These are phyloP conservation scores for Drosophila mimica DNA, from an alignment of 2,888 invertebrate species.

Conservation along the genomic window DNA sequence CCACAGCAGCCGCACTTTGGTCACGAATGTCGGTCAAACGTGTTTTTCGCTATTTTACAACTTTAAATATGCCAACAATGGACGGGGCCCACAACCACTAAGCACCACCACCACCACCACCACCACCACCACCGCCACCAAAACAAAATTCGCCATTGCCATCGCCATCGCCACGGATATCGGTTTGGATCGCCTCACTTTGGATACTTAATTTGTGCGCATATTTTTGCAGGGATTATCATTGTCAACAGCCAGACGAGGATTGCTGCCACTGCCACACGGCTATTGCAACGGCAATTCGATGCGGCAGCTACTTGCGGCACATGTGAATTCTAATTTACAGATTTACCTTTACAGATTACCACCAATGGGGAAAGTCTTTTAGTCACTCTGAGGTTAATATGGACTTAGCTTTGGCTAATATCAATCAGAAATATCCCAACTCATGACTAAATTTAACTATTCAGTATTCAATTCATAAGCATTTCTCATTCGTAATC, in stretches of 20 bases:
- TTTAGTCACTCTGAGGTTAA: conserved; percentile 38
- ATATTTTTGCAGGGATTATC: conserved; percentile 79
- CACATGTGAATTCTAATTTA: conserved; percentile 60
- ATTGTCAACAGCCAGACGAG: conserved; percentile 46
- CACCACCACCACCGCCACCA: conserved; percentile 20
- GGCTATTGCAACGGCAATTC: conserved; percentile 40
- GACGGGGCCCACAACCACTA: conserved; percentile 29
- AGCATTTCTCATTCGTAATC: background rate
- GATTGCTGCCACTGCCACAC: conserved; percentile 9
- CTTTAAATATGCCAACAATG: conserved; percentile 81
- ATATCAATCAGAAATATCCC: conserved; percentile 16
- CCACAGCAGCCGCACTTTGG: conserved; percentile 64
- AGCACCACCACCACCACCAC: conserved; percentile 16
- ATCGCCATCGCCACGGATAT: conserved; percentile 9
- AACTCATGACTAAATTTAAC: conserved; percentile 2
- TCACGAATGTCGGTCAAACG: conserved; percentile 80
- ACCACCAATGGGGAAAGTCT: conserved; percentile 44
- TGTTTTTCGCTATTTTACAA: conserved; percentile 80
- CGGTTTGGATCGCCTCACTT: conserved; percentile 47
- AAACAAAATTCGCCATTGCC: conserved; percentile 15
- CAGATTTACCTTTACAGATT: conserved; percentile 40
- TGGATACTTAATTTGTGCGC: conserved; percentile 78
- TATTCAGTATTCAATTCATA: background rate
- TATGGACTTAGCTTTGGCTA: conserved; percentile 44
- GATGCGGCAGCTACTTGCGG: conserved; percentile 43